phyloP scores from a whole-genome alignment of 2,888 invertebrate species.

The Amiota communis region DNA sequence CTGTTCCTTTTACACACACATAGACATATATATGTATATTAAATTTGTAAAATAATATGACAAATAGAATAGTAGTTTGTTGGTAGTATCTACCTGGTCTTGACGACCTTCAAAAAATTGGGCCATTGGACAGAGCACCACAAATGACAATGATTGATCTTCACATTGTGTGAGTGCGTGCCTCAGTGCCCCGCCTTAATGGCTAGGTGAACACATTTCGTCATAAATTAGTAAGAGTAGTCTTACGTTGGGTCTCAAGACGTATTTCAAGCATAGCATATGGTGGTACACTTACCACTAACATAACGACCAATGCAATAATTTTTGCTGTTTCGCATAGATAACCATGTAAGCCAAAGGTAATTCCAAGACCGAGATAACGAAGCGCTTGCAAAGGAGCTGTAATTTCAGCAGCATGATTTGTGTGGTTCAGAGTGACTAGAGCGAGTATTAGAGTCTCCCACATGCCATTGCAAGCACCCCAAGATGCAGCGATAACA shows the following conservation, averaged over 20 bases:
- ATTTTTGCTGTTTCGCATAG: constrained; percentile 75
- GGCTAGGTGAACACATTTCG: constrained; percentile 73
- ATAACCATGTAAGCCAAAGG: constrained; percentile 78
- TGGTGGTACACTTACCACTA: constrained; percentile 71
- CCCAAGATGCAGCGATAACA: constrained; percentile 89
- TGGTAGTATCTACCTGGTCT: too few species aligned
- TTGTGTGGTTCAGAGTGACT: constrained; percentile 71
- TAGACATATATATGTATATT: constrained; percentile 55
- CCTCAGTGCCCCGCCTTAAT: constrained; percentile 59
- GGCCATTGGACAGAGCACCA: neutral
- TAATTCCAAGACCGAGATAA: constrained; percentile 77
- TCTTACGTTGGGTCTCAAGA: constrained; percentile 71
- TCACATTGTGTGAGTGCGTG: constrained; percentile 71
- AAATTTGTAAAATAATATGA: too few species aligned
- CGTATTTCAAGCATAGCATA: constrained; percentile 72
- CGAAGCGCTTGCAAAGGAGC: constrained; percentile 77
- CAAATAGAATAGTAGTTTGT: too few species aligned
- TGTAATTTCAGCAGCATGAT: constrained; percentile 71
- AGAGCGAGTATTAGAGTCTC: constrained; percentile 78
- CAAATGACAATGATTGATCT: neutral
- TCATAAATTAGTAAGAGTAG: constrained; percentile 70
- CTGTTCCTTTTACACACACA: constrained; percentile 55
- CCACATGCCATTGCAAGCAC: constrained; percentile 90
- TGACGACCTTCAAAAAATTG: too few species aligned
- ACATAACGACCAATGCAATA: constrained; percentile 68